Base-by-base conservation (phyloP, 2,797 vertebrate genomes). In the Argentina silus region DNA sequence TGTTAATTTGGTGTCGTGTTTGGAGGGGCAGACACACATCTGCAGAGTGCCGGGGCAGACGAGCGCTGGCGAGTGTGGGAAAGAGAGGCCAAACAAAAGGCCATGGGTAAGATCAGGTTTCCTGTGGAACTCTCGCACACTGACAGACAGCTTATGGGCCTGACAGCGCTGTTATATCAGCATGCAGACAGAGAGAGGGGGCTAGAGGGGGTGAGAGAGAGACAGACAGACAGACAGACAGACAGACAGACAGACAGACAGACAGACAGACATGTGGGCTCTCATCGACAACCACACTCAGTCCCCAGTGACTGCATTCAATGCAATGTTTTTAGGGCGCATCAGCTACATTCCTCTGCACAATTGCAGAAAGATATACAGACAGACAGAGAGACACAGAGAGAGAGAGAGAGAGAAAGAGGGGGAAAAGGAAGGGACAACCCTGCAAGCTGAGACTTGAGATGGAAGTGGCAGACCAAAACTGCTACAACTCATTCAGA, bases 1-100 rank as follows among this genome's bases (percentile, higher is more conserved):
- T 23, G 56, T 68, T 53, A 75, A 78, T 80, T 74, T 73, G 66
- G 27, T 66, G 50, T 75, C 81, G 27, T 66, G 50, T 75, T 81
- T 88, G 89, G 82, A 69, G 70, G 82, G 85, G 73, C 65, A 80
- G 77, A 85, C 71, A 85, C 71, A 85, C 77, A 83, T 85, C 71
- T 81, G 78, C 74, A 76, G 86, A 87, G 11, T 6, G 56, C 19
- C 21, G 9, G 56, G 11, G 21, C 56, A 59, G 9, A 59, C 19
- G 56, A 21, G 14, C 6, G 15, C 50, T 53, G 56, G 55, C 15
- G n/a, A 56, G 55, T 56, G 55, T 57, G 55, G 56, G 56, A 59
- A 59, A 9, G 56, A 59, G 56, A 59, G 21, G 21, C 21, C 56
- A 59, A 23, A 23, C 56, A 23, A 59, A 59, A 21, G 56, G 12